phyloP scores from a whole-genome alignment of 2,888 invertebrate genomes.

The Agapetus fuscipes region DNA sequence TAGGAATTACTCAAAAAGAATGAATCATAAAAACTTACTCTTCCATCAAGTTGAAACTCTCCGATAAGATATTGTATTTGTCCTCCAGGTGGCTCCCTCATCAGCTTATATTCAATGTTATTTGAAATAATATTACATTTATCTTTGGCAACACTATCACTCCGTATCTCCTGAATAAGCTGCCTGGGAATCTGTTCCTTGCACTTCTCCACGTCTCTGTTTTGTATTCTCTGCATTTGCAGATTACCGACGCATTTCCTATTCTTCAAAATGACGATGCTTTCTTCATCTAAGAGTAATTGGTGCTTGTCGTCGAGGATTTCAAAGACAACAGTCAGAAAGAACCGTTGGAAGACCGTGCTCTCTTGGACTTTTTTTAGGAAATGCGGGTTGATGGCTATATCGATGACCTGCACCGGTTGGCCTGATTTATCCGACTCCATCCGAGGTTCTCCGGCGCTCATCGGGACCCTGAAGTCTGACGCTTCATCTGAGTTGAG shows the following conservation, averaged over 20 bases:
- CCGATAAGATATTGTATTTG: slow-evolving; percentile 46
- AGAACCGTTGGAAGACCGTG: slow-evolving; percentile 66
- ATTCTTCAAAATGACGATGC: slow-evolving; percentile 60
- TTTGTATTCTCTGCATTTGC: slow-evolving; percentile 64
- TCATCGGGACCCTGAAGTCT: slow-evolving; percentile 78
- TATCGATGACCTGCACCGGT: slow-evolving; percentile 68
- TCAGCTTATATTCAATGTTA: slow-evolving; percentile 51
- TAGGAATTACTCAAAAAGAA: too few relatives aligned
- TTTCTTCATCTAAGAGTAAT: slow-evolving; percentile 54
- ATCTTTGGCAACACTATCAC: too few relatives aligned
- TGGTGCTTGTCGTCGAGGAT: slow-evolving; percentile 72
- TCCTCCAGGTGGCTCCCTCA: slow-evolving; percentile 46
- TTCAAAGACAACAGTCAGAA: slow-evolving; percentile 70
- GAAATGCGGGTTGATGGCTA: slow-evolving; percentile 72
- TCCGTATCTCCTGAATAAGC: slow-evolving; percentile 52
- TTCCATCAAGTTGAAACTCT: slow-evolving; percentile 51
- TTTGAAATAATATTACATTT: too few relatives aligned
- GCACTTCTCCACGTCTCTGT: slow-evolving; percentile 50
- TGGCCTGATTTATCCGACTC: slow-evolving; percentile 70
- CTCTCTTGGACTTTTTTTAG: slow-evolving; percentile 64
- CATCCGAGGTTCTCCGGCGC: slow-evolving; percentile 71
- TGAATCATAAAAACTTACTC: slow-evolving; percentile 42
- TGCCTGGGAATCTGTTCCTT: slow-evolving; percentile 29
- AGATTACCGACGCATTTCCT: slow-evolving; percentile 64
- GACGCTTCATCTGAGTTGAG: slow-evolving; percentile 59